Conservation (phyloP, 1,140 invertebrate genomes). For the Spodoptera frugiperda region DNA sequence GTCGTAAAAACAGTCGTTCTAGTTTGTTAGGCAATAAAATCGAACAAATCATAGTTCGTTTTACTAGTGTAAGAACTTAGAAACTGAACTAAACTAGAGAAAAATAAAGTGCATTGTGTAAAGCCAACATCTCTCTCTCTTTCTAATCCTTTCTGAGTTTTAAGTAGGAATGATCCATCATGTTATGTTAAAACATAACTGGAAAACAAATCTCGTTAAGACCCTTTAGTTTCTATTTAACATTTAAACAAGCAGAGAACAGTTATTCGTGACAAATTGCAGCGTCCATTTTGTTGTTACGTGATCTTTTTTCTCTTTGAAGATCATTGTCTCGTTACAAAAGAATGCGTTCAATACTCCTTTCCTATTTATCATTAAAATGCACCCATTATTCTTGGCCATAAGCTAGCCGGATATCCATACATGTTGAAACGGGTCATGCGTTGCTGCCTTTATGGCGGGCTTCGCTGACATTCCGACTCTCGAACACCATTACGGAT, state of each 20-base stretch:
- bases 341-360: slow-evolving; percentile 36
- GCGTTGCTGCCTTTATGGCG: slow-evolving; percentile 53
- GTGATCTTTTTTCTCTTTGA: slow-evolving; percentile 7
- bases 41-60: neutral
- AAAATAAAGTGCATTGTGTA: too few species aligned
- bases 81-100: too few species aligned
- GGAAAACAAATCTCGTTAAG: neutral
- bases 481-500: slow-evolving; percentile 58
- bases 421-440: slow-evolving; percentile 68
- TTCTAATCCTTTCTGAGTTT: too few species aligned
- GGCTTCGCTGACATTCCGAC: slow-evolving; percentile 43
- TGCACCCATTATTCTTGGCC: slow-evolving; percentile 59
- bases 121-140: too few species aligned
- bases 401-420: slow-evolving; percentile 69
- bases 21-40: slow-evolving; percentile 17
- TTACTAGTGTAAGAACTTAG: too few species aligned
- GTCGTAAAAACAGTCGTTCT: slow-evolving; percentile 7
- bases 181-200: neutral
- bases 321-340: slow-evolving; percentile 41
- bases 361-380: slow-evolving; percentile 53
- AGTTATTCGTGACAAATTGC: slow-evolving; percentile 13
- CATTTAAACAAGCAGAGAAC: neutral
- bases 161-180: too few species aligned
- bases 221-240: slow-evolving; percentile 4
- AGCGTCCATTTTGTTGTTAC: slow-evolving; percentile 4